Percentiles rank a stretch among this genome's conserved stretches.
These are phyloP conservation scores for Eulemur mongoz DNA, from an alignment of 2,797 vertebrate genomes.

Conservation along the genomic window DNA sequence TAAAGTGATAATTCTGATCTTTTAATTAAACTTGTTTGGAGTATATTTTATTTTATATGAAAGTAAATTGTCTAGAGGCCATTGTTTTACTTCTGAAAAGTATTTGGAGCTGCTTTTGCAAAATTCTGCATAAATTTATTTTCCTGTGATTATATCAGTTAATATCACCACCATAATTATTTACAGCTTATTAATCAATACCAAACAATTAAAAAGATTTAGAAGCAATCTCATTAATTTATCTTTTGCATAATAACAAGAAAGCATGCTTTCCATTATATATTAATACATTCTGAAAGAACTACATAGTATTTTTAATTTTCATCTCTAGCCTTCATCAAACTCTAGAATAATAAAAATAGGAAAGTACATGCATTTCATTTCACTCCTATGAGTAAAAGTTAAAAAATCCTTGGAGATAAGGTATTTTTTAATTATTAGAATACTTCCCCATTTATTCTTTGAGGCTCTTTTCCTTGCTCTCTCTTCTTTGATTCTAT, in stretches of 20 bases:
- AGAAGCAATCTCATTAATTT: slow-evolving; percentile 21
- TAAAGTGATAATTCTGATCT: slow-evolving; percentile 65
- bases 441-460: not conserved
- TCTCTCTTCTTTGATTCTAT: not conserved
- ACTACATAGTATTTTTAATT: not conserved
- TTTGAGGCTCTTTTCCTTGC: not conserved
- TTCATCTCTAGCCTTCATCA: not conserved
- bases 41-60: not conserved
- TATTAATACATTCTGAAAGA: slow-evolving; percentile 10
- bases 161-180: slow-evolving; percentile 40
- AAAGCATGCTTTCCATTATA: not conserved
- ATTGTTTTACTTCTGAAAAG: not conserved
- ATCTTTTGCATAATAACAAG: slow-evolving; percentile 34
- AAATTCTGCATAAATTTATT: slow-evolving; percentile 13
- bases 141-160: not conserved
- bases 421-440: not conserved
- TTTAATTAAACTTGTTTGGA: slow-evolving; percentile 73
- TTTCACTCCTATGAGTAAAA: not conserved
- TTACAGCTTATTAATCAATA: slow-evolving; percentile 35
- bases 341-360: not conserved
- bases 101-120: not conserved
- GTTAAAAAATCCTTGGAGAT: not conserved
- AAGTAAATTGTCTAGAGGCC: not conserved
- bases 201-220: slow-evolving; percentile 45
- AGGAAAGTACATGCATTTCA: not conserved